Base-by-base conservation (phyloP, 2,113 vertebrate species). In the Sclerurus mexicanus region DNA sequence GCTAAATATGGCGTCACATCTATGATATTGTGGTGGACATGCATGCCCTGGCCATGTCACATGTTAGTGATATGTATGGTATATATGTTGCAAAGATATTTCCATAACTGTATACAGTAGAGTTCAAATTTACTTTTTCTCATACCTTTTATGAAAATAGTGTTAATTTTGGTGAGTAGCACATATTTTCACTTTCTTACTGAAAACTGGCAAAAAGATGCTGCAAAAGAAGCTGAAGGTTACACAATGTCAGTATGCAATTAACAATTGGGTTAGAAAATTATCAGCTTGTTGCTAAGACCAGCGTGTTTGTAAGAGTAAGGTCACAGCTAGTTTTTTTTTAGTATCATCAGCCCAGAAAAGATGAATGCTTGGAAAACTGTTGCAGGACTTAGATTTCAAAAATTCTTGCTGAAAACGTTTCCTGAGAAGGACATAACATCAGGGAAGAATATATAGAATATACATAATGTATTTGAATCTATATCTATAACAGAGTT, bases 31-130 rank as follows among this genome's bases (percentile, higher is more conserved):
- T 20, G 35, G 14, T 73, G 28, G 6, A 71, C 22, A 33, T 28
- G 19, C 8, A 7, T 88, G 20, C 6, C 4, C 5, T 74, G 4
- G 62, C 9, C 17, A 9, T 22, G 0, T 28, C 12, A 59, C 15
- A 60, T 47, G 4, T 31, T 58, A 0, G 35, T 56, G 8, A 3
- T 66, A 14, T 56, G 7, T 75, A 3, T 49, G 3, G 2, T 66
- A 14, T 64, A 5, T 55, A 4, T 46, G 23, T 76, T 88, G 20
- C 31, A 69, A 37, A 10, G 50, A 6, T 71, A 52, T 63, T 80
- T 88, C 24, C 7, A 7, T 33, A 85, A 21, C 14, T 81, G 6
- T 58, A 6, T 62, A 13, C 5, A 40, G 14, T 67, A 23, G 23
- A 63, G 22, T 44, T 89, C 8, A 67, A 12, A 39, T 59, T n/a